A percentile compares a stretch with the other conserved stretches of the same genome.
These are phyloP conservation scores for Furcifer pardalis DNA, from an alignment of 2,797 vertebrate species.

Conservation along the genomic window DNA sequence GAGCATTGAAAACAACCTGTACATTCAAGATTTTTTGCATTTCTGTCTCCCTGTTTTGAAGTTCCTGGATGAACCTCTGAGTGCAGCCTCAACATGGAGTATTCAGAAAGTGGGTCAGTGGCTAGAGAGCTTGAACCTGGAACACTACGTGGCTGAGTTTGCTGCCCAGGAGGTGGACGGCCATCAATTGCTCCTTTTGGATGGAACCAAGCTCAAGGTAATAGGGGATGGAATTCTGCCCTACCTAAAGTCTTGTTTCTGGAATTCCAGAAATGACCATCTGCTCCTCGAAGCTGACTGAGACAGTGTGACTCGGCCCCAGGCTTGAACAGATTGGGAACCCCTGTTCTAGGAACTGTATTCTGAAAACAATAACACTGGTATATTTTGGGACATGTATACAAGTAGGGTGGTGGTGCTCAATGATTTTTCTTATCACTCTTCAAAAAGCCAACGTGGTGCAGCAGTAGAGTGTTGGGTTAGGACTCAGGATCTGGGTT, in stretches of 20 bases:
- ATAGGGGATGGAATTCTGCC: neutral
- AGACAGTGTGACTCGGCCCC: too few relatives aligned
- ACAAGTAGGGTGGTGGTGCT: neutral
- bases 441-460: too few relatives aligned
- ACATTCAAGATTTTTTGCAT: neutral
- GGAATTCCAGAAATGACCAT: too few relatives aligned
- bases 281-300: too few relatives aligned
- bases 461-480: too few relatives aligned
- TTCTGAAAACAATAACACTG: too few relatives aligned
- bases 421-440: neutral
- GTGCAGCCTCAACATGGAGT: slow-evolving; percentile 80
- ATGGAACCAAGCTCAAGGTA: slow-evolving; percentile 87
- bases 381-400: too few relatives aligned
- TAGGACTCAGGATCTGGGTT: too few relatives aligned
- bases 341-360: too few relatives aligned
- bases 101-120: slow-evolving; percentile 89
- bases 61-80: slow-evolving; percentile 82
- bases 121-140: slow-evolving; percentile 86
- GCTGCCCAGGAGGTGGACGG: slow-evolving; percentile 81
- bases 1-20: neutral
- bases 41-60: slow-evolving; percentile 43
- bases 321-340: too few relatives aligned
- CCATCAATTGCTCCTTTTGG: slow-evolving; percentile 82
- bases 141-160: slow-evolving; percentile 83
- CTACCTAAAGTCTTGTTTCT: too few relatives aligned